Evolutionary conservation across 2,113 vertebrate genomes (phyloP).

Genomic region (Planiliza haematocheilus): DNA sequence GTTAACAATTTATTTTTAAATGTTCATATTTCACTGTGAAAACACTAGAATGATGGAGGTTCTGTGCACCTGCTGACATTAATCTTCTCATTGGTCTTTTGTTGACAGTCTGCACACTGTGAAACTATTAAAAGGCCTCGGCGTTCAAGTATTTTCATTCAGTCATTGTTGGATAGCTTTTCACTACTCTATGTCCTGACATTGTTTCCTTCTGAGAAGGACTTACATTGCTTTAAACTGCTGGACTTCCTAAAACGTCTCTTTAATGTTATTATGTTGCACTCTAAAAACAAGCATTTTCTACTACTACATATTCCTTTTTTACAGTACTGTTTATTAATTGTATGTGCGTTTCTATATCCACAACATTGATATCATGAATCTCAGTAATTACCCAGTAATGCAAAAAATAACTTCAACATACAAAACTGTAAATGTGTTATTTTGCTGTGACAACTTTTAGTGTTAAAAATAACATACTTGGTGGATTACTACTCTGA

Average conservation of each 20-base stretch:
- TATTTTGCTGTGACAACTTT: conserved; percentile 1
- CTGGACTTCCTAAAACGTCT: conserved; percentile 10
- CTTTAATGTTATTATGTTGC: conserved; percentile 28
- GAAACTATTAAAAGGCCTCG: background rate
- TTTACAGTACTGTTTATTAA: background rate
- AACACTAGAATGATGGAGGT: conserved; percentile 1
- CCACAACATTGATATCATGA: background rate
- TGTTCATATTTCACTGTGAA: conserved; percentile 1
- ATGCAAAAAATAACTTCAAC: background rate
- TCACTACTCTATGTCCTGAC: background rate
- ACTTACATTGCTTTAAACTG: conserved; percentile 26
- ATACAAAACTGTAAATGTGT: background rate
- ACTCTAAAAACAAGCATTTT: conserved; percentile 56
- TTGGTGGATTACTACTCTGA: background rate
- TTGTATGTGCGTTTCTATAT: conserved; percentile 2
- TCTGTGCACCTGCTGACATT: background rate
- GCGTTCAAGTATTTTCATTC: conserved; percentile 28
- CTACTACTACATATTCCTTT: conserved; percentile 4
- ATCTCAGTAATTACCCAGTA: background rate
- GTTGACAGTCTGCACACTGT: conserved; percentile 14
- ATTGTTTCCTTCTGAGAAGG: conserved; percentile 80
- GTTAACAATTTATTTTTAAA: background rate
- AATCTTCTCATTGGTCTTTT: background rate
- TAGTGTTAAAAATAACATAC: background rate
- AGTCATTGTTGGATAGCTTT: background rate